phyloP scores from a whole-genome alignment of 1,140 invertebrate species.

The Dendrolimus kikuchii region DNA sequence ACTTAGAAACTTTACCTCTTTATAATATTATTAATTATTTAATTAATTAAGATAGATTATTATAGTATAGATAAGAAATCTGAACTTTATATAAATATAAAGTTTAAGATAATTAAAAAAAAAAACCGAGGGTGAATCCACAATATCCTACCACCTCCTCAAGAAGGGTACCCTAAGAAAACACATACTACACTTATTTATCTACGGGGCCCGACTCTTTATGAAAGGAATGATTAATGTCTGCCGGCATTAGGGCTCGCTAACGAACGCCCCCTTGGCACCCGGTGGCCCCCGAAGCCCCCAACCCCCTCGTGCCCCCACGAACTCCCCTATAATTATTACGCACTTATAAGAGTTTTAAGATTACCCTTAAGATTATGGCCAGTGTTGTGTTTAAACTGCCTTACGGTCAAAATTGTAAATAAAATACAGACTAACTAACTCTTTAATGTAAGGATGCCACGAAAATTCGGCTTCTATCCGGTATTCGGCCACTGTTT shows the following conservation, averaged over 20 bases:
- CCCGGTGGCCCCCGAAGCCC: not conserved
- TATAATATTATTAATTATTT: too few species aligned
- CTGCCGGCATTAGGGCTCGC: slow-evolving; percentile 61
- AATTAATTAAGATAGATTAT: too few species aligned
- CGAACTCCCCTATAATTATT: slow-evolving; percentile 42
- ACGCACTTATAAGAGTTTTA: slow-evolving; percentile 68
- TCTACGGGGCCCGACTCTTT: slow-evolving; percentile 67
- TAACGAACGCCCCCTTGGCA: slow-evolving; percentile 43
- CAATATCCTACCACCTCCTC: slow-evolving; percentile 30
- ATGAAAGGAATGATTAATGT: slow-evolving; percentile 72
- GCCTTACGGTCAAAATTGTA: too few species aligned
- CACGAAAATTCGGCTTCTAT: too few species aligned
- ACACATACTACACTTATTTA: slow-evolving; percentile 72
- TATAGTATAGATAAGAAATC: too few species aligned
- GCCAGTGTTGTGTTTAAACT: not conserved
- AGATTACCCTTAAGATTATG: slow-evolving; percentile 23
- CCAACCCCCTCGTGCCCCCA: slow-evolving; percentile 4
- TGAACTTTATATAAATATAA: too few species aligned
- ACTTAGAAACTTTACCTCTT: too few species aligned
- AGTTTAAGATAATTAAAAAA: too few species aligned
- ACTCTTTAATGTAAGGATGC: too few species aligned
- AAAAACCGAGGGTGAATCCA: slow-evolving; percentile 35
- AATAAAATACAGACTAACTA: too few species aligned
- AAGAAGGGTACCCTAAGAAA: slow-evolving; percentile 69
- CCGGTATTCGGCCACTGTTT: too few species aligned